Evolutionary conservation across 1,140 invertebrate genomes (phyloP), one percentile per base, ranked within the genome.

Genomic region (Drosophila paulistorum): DNA sequence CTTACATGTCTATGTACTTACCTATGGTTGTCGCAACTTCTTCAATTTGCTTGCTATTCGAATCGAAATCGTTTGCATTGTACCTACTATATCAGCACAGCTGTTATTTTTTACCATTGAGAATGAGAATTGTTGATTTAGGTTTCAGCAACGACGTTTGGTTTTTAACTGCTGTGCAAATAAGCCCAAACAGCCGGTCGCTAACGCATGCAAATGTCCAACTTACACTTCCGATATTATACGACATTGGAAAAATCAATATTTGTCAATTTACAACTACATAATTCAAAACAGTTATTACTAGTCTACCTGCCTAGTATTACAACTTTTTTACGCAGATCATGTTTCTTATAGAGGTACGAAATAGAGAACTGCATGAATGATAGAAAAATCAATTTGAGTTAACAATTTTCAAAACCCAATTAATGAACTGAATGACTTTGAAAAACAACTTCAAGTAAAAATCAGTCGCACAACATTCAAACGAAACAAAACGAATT

Each of bases 51-150:
- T 57, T 57, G 55, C 55, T 37, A 58, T 37, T 58, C 45, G 30
- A 37, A 37, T 37, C n/a, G 55, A 35, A 58, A 35, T 37, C 14
- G 57, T 59, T 59, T 35, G 14, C 7, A 14, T 33, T 59, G 14
- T 59, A 37, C 33, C 33, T 67, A 30, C 35, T 59, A 30, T 51
- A 67, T 60, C 55, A 65, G 51, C 64, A 59, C 65, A 67, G 41
- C 65, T 68, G 57, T 35, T 68, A 39, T 68, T 68, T 59, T n/a
- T 68, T 37, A 26, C 17, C 59, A 55, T n/a, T 45, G 33, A 39
- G 14, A 57, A 57, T 57, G 33, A 11, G 14, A 37, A 37, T 7
- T 65, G 64, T 68, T 55, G 23, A 64, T 37, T 69, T 68, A 42
- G 60, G 26, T 63, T 63, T 64, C 51, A 63, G 37, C 26, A 59